phyloP scores from a whole-genome alignment of 2,113 vertebrate species.

The Atherinomorus stipes region DNA sequence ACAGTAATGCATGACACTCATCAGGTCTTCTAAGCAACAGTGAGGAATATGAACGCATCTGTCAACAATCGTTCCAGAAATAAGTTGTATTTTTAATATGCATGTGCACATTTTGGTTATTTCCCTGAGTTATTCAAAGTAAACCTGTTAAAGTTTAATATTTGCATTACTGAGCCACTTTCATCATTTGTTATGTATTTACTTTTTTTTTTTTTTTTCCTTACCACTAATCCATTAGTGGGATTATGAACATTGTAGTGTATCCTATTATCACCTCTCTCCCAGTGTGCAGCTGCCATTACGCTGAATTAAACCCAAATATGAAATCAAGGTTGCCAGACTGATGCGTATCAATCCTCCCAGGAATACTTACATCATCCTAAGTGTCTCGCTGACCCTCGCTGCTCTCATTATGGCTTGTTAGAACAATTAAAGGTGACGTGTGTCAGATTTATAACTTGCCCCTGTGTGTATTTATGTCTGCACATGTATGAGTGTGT shows the following conservation, averaged over 20 bases:
- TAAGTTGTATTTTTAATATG: not conserved
- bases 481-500: conserved; percentile 37
- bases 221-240: conserved; percentile 9
- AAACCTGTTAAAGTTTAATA: not conserved
- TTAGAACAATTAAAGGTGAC: conserved; percentile 76
- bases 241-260: not conserved
- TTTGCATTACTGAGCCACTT: conserved; percentile 5
- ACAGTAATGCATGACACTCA: conserved; percentile 25
- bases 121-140: not conserved
- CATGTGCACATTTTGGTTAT: not conserved
- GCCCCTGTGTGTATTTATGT: conserved; percentile 44
- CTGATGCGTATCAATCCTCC: conserved; percentile 61
- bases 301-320: conserved; percentile 62
- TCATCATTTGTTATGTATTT: conserved; percentile 2
- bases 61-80: not conserved
- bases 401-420: conserved; percentile 69
- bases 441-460: conserved; percentile 65
- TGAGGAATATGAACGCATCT: conserved; percentile 11
- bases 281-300: conserved; percentile 60
- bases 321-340: conserved; percentile 68
- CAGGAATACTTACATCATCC: conserved; percentile 70
- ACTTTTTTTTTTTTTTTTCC: not conserved
- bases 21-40: conserved; percentile 5
- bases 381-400: conserved; percentile 67
- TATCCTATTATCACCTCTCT: conserved; percentile 43